Conservation (phyloP, 2,797 vertebrate genomes). For the Epinephelus awoara region DNA sequence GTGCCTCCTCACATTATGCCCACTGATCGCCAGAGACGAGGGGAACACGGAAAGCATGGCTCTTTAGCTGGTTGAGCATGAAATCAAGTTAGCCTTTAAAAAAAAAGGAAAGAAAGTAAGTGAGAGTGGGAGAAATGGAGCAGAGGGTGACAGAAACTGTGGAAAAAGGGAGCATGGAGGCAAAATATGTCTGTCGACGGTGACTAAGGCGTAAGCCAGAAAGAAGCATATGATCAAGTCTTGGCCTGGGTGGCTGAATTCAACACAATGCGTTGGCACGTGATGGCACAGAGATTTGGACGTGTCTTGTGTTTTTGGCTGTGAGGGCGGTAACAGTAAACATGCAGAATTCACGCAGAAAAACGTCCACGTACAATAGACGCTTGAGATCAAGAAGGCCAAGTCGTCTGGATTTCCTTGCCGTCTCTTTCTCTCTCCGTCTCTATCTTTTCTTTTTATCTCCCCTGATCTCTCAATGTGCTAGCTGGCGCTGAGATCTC, state of each 20-base stretch:
- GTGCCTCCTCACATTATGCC: conserved; percentile 58
- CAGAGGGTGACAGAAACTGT: conserved; percentile 58
- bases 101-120: conserved; percentile 27
- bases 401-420: conserved; percentile 31
- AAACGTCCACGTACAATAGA: not conserved
- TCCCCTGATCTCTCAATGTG: conserved; percentile 36
- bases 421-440: conserved; percentile 19
- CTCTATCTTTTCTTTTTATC: conserved; percentile 42
- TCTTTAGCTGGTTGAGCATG: conserved; percentile 75
- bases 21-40: conserved; percentile 60
- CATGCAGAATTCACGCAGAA: not conserved
- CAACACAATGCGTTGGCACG: not conserved
- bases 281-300: conserved; percentile 15
- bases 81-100: conserved; percentile 76
- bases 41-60: conserved; percentile 53
- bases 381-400: conserved; percentile 14
- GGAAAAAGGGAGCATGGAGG: conserved; percentile 39
- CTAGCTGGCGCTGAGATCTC: conserved; percentile 55
- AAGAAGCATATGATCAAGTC: conserved; percentile 28
- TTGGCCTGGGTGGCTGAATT: conserved; percentile 14
- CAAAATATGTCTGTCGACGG: conserved; percentile 20
- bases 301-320: conserved; percentile 2
- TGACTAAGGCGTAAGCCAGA: conserved; percentile 27
- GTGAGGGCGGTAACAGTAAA: conserved; percentile 1
- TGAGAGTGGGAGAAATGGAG: conserved; percentile 44